Conservation (phyloP, 2,797 vertebrate genomes). For the Acridotheres tristis region DNA sequence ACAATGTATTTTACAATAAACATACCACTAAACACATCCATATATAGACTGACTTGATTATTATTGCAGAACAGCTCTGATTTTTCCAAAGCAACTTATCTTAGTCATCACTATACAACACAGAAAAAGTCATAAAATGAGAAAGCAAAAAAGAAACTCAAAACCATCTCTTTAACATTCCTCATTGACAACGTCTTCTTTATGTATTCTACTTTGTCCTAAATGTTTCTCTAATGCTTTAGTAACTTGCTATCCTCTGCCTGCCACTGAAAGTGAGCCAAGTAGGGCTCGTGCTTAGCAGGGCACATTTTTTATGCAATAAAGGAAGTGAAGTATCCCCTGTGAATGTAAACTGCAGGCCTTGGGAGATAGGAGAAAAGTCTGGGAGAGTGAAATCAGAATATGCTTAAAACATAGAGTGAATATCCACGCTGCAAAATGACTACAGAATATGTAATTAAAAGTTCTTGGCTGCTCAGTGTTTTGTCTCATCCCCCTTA, state of each 20-base stretch:
- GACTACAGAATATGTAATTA: neutral
- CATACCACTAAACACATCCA: neutral
- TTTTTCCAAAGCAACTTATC: constrained; percentile 49
- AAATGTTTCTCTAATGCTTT: neutral
- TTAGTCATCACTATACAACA: constrained; percentile 1
- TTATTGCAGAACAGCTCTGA: constrained; percentile 8
- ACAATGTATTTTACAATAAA: constrained; percentile 21
- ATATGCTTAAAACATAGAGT: neutral
- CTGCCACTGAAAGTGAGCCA: neutral
- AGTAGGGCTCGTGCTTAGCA: neutral
- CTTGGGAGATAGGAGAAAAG: neutral
- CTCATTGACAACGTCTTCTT: neutral
- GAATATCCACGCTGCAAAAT: neutral
- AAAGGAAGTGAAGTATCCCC: neutral
- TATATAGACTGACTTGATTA: constrained; percentile 32
- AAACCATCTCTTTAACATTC: constrained; percentile 21
- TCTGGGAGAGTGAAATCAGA: neutral
- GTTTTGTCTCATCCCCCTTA: neutral
- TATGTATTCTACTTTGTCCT: neutral
- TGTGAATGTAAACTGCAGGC: neutral
- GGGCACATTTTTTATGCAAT: neutral
- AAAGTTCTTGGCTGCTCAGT: neutral
- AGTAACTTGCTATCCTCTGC: neutral
- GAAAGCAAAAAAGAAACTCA: constrained; percentile 40
- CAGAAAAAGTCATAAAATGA: constrained; percentile 13